Evolutionary conservation across 2,888 invertebrate species (phyloP).

Genomic region (Phymatocera aterrima): DNA sequence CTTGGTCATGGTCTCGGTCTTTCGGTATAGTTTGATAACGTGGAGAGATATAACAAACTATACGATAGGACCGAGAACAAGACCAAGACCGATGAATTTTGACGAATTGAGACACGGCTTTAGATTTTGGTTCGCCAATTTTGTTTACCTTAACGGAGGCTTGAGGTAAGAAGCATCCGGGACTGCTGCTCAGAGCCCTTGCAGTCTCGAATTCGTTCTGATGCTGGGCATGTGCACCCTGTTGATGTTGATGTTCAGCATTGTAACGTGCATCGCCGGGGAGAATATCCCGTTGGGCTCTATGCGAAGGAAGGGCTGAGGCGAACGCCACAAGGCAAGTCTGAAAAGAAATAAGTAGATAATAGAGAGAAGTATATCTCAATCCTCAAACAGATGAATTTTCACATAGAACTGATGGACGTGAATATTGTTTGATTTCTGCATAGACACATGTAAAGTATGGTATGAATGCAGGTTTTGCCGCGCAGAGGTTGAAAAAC

Average conservation of each 20-base stretch:
- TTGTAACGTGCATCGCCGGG: constrained; percentile 69
- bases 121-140: background rate
- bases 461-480: too few species aligned
- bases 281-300: constrained; percentile 64
- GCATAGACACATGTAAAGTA: too few species aligned
- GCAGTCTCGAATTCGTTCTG: constrained; percentile 52
- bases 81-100: too few species aligned
- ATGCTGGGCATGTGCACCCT: constrained; percentile 47
- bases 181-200: background rate
- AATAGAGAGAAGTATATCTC: too few species aligned
- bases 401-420: background rate
- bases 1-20: too few species aligned
- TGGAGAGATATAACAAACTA: too few species aligned
- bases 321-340: constrained; percentile 62
- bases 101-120: too few species aligned
- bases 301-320: constrained; percentile 58
- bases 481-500: too few species aligned
- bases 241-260: constrained; percentile 65
- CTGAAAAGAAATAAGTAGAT: constrained; percentile 52
- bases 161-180: background rate
- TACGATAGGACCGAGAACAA: too few species aligned
- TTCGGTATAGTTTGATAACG: too few species aligned
- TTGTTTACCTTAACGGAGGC: background rate
- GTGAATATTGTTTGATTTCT: too few species aligned
- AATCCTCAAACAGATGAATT: background rate